Base-by-base conservation (phyloP, 2,797 vertebrate genomes). In the Gila robusta region DNA sequence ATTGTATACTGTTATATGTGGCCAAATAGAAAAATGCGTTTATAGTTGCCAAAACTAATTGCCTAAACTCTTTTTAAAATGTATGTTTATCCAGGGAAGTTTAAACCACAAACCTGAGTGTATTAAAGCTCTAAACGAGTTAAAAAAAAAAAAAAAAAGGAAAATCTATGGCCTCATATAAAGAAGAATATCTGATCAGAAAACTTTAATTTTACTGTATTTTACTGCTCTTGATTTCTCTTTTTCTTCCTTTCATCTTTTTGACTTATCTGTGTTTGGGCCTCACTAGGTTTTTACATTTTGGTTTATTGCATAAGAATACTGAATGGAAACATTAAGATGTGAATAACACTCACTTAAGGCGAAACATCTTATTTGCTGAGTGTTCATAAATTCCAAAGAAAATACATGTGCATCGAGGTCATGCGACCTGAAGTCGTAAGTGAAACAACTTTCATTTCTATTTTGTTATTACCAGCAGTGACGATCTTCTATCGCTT, bases 261-360 rank as follows among this genome's bases (percentile, higher is more conserved):
- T 62, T 79, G 77, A 74, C 91, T 91, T 88, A 93, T 83, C 85
- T 93, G 85, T 94, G 85, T 94, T 82, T 93, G 91, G 91, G 85
- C 90, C 74, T 83, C 9, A 32, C 14, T 66, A 32, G 14, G 6
- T 7, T 71, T 12, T n/a, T n/a, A n/a, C 6, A n/a, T 32, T 6
- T 66, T 17, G 14, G 28, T 66, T 2, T 71, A 44, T 44, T 73
- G 41, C 70, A 9, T 26, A 72, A 16, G 26, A 72, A 71, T 14
- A 10, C 23, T 44, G 39, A 14, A 72, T 26, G 23, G 41, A 7
- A 44, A 41, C 39, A 44, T 44, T 14, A 44, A 44, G 12, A 44
- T 71, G 37, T 71, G 69, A 39, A 23, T 8, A 21, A 35, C 67
- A 39, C 39, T 71, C 7, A 39, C 23, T 71, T n/a, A 23, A n/a